Evolutionary conservation across 1,140 invertebrate species (phyloP).

Genomic region (Tetragonula clypearis): DNA sequence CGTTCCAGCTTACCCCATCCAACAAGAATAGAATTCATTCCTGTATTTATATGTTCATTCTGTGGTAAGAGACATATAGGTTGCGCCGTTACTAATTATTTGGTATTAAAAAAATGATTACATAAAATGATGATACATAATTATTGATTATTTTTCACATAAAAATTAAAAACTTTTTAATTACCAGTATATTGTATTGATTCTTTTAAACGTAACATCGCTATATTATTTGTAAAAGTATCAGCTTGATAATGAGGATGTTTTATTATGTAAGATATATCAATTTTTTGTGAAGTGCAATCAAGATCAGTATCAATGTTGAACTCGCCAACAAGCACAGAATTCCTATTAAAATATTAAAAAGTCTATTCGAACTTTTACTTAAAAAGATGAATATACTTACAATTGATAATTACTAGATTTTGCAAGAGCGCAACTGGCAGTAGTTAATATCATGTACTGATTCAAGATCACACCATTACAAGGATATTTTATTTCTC

Average conservation of each 20-base stretch:
- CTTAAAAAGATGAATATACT: conserved; percentile 26
- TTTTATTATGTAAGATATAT: conserved; percentile 74
- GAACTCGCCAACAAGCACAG: conserved; percentile 70
- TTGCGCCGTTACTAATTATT: conserved; percentile 67
- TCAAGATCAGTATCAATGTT: conserved; percentile 66
- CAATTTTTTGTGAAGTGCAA: conserved; percentile 62
- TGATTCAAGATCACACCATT: conserved; percentile 69
- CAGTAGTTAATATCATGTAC: conserved; percentile 70
- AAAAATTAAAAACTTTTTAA: neutral
- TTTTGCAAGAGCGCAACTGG: conserved; percentile 69
- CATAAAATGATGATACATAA: neutral
- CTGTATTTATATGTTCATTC: conserved; percentile 46
- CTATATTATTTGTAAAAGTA: conserved; percentile 69
- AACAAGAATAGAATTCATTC: conserved; percentile 53
- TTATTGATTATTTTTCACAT: neutral
- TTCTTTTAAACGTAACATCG: conserved; percentile 66
- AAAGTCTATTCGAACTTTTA: neutral
- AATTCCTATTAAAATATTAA: conserved; percentile 57
- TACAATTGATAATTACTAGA: conserved; percentile 70
- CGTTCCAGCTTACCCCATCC: conserved; percentile 71
- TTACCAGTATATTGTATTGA: conserved; percentile 69
- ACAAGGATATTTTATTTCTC: conserved; percentile 69
- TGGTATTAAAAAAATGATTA: neutral
- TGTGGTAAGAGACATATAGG: conserved; percentile 67
- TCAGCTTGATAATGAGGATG: conserved; percentile 66